Evolutionary conservation across 2,797 vertebrate genomes (phyloP), one percentile per base, ranked within the genome.

Genomic region (Chiroxiphia lanceolata): DNA sequence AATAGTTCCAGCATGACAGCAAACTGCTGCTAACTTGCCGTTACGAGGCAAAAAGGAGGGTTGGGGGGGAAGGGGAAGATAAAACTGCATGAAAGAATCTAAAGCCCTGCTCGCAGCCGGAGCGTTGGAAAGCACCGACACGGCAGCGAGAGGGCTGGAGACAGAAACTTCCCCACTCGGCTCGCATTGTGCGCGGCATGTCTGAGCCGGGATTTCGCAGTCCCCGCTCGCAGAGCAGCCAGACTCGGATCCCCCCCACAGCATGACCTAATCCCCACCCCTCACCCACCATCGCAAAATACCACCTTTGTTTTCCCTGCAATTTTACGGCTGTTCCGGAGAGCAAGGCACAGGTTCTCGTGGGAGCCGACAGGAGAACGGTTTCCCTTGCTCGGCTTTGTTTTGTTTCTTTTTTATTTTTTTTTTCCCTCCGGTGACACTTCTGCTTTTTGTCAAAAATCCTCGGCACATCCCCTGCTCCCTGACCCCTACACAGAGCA

Each of bases 251-350:
- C 75, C 75, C 95, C 95, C 72, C 90, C 72, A 9, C 5, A 42
- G 93, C 87, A 89, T 74, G 84, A 92, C 95, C 94, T 92, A 92
- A 94, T 94, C 91, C 84, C 89, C 95, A 95, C 91, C 96, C 95
- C 96, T 87, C 93, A 96, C 89, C 91, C 85, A 81, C 90, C 95
- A 90, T 13, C 56, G 65, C 95, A 95, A 97, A 95, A 94, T 86
- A 96, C 93, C 78, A 93, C 91, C 93, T 95, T 96, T 96, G 94
- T 95, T 96, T 94, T 89, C 94, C 83, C 87, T 91, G 84, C 94
- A 50, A 92, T 95, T 96, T 95, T 95, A 96, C 59, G 79, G 94
- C 82, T 81, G 89, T 83, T 97, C 91, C 72, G 48, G 92, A 95
- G 91, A 86, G 92, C 89, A 77, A 91, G 82, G 91, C 92, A 91